Conservation (phyloP, 2,797 vertebrate genomes). For the Sebastes taczanowskii region DNA sequence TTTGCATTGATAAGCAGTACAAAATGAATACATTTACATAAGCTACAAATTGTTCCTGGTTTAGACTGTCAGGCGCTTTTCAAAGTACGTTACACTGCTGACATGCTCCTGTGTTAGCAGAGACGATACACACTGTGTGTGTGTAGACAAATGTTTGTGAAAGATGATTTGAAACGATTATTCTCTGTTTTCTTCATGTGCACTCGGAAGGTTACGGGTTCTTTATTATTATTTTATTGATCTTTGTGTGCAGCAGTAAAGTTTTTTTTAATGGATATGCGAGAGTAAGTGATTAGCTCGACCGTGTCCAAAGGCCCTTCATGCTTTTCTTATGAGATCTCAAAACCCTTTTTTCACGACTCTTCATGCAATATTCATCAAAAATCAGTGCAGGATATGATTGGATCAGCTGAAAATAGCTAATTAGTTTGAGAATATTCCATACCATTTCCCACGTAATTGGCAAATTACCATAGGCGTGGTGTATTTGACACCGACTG, state of each 20-base stretch:
- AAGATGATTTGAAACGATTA: background rate
- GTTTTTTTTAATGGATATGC: background rate
- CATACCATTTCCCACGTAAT: background rate
- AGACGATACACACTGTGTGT: background rate
- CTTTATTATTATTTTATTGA: background rate
- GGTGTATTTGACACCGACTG: background rate
- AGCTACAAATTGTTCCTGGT: background rate
- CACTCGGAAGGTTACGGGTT: background rate
- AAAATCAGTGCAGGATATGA: background rate
- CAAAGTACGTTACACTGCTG: background rate
- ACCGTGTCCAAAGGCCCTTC: background rate
- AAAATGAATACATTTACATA: constrained; percentile 9
- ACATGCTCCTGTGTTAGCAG: background rate
- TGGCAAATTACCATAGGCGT: background rate
- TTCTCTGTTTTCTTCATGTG: background rate
- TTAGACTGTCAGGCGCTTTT: background rate
- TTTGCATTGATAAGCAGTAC: background rate
- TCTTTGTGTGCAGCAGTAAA: background rate
- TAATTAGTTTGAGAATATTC: background rate
- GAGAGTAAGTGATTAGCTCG: background rate
- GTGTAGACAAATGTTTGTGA: background rate
- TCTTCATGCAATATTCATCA: background rate
- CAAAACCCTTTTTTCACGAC: background rate
- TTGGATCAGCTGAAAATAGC: background rate
- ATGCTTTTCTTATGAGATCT: background rate